Evolutionary conservation across 2,113 vertebrate genomes (phyloP).

Genomic region (Larimichthys polyactis): DNA sequence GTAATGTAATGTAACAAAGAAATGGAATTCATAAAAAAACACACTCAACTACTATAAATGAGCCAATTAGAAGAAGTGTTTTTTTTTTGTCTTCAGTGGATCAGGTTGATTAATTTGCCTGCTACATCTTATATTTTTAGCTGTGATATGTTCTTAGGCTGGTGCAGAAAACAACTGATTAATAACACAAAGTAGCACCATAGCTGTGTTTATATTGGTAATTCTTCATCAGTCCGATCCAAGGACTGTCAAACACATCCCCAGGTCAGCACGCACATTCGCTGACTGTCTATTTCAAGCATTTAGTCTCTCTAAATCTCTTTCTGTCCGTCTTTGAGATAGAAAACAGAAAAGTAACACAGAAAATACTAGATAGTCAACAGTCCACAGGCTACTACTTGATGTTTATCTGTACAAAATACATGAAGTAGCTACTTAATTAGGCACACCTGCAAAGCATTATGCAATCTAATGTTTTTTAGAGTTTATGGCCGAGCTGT

Average conservation of each 20-base stretch:
- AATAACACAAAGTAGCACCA: neutral
- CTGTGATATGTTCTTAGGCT: neutral
- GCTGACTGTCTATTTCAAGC: neutral
- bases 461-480: neutral
- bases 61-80: neutral
- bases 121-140: neutral
- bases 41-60: neutral
- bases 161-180: neutral
- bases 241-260: neutral
- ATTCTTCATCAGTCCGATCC: neutral
- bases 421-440: neutral
- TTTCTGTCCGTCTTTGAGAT: neutral
- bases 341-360: neutral
- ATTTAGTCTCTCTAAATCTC: neutral
- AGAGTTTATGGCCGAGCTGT: neutral
- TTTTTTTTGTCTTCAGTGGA: neutral
- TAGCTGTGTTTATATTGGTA: neutral
- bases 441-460: neutral
- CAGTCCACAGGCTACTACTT: too few species aligned
- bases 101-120: constrained; percentile 28
- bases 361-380: too few species aligned
- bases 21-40: neutral
- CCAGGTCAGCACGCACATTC: neutral
- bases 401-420: too few species aligned
- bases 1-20: too few species aligned